Evolutionary conservation across 2,888 invertebrate species (phyloP).

Genomic region (Drosophila meridiana): DNA sequence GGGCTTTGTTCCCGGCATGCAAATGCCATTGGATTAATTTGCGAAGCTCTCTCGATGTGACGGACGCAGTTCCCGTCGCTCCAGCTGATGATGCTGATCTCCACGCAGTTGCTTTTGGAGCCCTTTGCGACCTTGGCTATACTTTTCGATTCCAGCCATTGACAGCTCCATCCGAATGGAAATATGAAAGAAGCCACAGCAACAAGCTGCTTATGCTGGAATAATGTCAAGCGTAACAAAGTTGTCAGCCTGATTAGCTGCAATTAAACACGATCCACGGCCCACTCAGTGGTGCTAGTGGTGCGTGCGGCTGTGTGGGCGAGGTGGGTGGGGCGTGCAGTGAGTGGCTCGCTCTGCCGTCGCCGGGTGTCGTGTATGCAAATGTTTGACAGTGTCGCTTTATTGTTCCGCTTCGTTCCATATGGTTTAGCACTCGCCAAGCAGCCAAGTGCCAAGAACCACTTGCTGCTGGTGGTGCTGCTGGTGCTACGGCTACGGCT

Average conservation of each 20-base stretch:
- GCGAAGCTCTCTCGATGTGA: constrained; percentile 26
- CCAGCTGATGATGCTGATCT: neutral
- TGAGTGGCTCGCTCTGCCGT: constrained; percentile 21
- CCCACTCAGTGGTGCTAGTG: neutral
- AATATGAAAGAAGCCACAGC: neutral
- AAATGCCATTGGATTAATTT: constrained; percentile 64
- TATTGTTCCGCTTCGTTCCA: constrained; percentile 78
- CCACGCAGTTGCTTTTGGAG: neutral
- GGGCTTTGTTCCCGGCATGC: constrained; percentile 27
- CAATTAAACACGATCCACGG: constrained; percentile 30
- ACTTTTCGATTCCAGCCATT: constrained; percentile 3
- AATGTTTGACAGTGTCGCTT: constrained; percentile 79
- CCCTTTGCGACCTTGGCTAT: constrained; percentile 33
- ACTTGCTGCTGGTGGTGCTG: constrained; percentile 64
- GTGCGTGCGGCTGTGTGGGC: constrained; percentile 17
- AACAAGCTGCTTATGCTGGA: constrained; percentile 8
- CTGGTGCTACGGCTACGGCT: constrained; percentile 38
- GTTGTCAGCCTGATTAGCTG: constrained; percentile 56
- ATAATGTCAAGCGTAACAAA: constrained; percentile 15
- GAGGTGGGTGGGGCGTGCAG: constrained; percentile 11
- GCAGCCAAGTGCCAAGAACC: constrained; percentile 60
- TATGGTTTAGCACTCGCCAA: constrained; percentile 61
- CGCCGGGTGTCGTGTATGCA: constrained; percentile 68
- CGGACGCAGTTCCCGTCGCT: constrained; percentile 15
- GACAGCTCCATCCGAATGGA: constrained; percentile 5